Percentiles rank a stretch among this genome's conserved stretches.
phyloP scores from a whole-genome alignment of 1,140 invertebrate genomes.

The Sipha flava region DNA sequence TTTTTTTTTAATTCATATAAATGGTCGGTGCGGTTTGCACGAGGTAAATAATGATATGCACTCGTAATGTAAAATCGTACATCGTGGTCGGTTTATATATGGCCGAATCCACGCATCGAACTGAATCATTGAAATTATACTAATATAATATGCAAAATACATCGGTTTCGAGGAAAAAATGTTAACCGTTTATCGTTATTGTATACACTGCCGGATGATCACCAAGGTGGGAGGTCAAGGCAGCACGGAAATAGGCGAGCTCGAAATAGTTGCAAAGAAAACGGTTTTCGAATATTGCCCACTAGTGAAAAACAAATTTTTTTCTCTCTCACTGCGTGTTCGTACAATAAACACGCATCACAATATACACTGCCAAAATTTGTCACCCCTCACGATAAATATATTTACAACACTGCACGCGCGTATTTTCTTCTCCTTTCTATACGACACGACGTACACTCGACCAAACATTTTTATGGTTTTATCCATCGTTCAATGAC shows the following conservation, averaged over 20 bases:
- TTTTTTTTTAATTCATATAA: background rate
- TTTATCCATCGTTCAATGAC: no score
- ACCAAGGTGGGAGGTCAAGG: background rate
- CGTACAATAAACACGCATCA: background rate
- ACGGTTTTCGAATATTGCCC: background rate
- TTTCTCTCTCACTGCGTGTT: background rate
- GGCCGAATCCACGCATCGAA: background rate
- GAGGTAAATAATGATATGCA: no score
- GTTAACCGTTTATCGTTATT: no score
- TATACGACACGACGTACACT: no score
- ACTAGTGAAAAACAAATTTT: background rate
- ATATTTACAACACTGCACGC: no score
- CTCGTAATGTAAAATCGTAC: background rate
- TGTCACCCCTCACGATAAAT: no score
- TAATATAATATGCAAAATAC: no score
- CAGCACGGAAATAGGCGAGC: background rate
- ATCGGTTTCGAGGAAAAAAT: background rate
- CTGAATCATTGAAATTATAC: no score
- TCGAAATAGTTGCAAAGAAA: background rate
- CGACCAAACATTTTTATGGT: no score
- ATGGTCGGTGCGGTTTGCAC: no score
- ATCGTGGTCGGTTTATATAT: background rate
- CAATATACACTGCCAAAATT: background rate
- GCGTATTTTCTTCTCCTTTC: no score
- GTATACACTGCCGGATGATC: background rate